Evolutionary conservation across 2,113 vertebrate genomes (phyloP).

Genomic region (Henicopernis longicauda): DNA sequence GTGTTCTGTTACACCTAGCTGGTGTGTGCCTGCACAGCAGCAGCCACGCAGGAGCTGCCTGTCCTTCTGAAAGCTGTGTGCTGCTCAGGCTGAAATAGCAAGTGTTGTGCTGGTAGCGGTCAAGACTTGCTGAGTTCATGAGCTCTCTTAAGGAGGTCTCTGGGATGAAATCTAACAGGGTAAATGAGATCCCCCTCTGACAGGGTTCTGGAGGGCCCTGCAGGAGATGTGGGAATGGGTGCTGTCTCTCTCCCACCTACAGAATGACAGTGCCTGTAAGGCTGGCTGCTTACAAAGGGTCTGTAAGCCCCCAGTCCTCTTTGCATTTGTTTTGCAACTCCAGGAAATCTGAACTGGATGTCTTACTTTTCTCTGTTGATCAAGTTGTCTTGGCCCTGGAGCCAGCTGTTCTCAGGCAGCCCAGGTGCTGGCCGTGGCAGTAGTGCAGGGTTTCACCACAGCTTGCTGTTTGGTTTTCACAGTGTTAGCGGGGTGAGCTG

Average conservation of each 20-base stretch:
- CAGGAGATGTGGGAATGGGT: not conserved
- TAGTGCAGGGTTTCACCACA: not conserved
- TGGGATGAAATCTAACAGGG: not conserved
- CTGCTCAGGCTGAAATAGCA: not conserved
- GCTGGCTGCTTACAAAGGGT: not conserved
- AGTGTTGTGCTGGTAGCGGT: not conserved
- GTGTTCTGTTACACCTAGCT: not conserved
- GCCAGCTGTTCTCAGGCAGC: not conserved
- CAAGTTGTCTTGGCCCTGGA: not conserved
- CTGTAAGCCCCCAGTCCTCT: not conserved
- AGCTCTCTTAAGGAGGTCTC: not conserved
- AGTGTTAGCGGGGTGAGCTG: not conserved
- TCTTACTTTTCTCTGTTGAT: not conserved
- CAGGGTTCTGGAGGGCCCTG: not conserved
- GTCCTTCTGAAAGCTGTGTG: not conserved
- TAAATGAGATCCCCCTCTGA: not conserved
- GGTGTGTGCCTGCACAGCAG: rapidly evolving
- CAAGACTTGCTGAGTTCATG: not conserved
- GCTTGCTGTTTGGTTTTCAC: not conserved
- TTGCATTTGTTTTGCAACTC: not conserved
- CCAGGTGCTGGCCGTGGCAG: not conserved
- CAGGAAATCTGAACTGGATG: not conserved
- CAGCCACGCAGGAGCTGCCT: rapidly evolving
- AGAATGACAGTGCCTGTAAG: not conserved
- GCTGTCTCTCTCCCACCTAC: not conserved